Conservation (phyloP, 2,113 vertebrate species). For the Callospermophilus lateralis region DNA sequence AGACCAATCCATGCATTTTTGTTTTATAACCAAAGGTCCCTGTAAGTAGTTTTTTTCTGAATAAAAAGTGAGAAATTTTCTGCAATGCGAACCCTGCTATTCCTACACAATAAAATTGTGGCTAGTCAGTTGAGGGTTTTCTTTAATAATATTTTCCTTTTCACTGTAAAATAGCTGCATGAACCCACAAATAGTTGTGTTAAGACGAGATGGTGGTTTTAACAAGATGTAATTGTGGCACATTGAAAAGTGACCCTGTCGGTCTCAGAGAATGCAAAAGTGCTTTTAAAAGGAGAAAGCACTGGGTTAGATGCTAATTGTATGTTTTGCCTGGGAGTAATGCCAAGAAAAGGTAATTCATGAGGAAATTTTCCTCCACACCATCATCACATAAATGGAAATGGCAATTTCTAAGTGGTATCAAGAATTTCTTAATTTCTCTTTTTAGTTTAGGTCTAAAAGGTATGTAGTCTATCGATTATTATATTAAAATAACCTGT, state of each 20-base stretch:
- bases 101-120: slow-evolving; percentile 44
- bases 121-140: slow-evolving; percentile 16
- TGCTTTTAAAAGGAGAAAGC: neutral
- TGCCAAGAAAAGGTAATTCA: neutral
- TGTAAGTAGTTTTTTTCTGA: slow-evolving; percentile 53
- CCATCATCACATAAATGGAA: slow-evolving; percentile 23
- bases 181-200: slow-evolving; percentile 34
- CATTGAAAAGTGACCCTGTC: neutral
- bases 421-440: slow-evolving; percentile 17
- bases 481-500: neutral
- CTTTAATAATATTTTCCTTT: slow-evolving; percentile 63
- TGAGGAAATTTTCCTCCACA: neutral
- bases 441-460: neutral
- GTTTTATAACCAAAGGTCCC: slow-evolving; percentile 24
- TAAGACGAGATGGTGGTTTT: slow-evolving; percentile 29
- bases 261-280: neutral
- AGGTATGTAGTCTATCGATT: neutral
- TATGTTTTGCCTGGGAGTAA: neutral
- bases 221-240: slow-evolving; percentile 43
- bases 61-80: slow-evolving; percentile 58
- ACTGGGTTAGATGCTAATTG: neutral
- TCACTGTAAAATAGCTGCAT: slow-evolving; percentile 21
- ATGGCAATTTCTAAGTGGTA: neutral
- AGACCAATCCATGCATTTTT: neutral
- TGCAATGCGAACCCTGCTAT: slow-evolving; percentile 18